Conservation (phyloP, 1,140 invertebrate species). For the Leptonema lineaticorne region DNA sequence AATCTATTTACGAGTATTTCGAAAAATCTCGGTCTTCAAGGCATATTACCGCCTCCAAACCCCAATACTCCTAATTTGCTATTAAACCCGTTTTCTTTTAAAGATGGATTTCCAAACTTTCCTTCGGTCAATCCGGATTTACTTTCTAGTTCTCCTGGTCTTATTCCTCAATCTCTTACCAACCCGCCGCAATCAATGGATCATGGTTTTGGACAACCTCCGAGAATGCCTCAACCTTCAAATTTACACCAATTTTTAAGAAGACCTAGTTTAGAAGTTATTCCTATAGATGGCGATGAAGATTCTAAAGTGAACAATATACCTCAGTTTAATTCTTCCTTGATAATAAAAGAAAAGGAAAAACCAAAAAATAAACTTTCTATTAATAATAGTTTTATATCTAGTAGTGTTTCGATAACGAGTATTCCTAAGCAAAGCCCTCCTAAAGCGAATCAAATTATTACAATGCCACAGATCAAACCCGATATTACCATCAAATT, state of each 20-base stretch:
- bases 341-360: conserved; percentile 48
- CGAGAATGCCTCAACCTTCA: conserved; percentile 52
- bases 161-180: conserved; percentile 50
- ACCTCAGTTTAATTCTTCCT: conserved; percentile 44
- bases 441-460: conserved; percentile 50
- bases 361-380: conserved; percentile 54
- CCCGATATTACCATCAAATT: conserved; percentile 56
- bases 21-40: conserved; percentile 51
- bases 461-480: conserved; percentile 54
- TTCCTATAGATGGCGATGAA: conserved; percentile 52
- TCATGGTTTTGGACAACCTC: conserved; percentile 56
- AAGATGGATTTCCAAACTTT: too few species aligned
- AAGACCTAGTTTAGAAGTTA: conserved; percentile 56
- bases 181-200: conserved; percentile 46
- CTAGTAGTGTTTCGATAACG: conserved; percentile 47
- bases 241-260: conserved; percentile 48
- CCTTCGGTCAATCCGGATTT: conserved; percentile 54
- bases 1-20: conserved; percentile 50
- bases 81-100: conserved; percentile 53
- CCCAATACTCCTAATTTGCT: conserved; percentile 49
- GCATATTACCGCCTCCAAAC: conserved; percentile 45
- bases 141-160: conserved; percentile 53
- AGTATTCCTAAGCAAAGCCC: conserved; percentile 28
- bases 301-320: conserved; percentile 51
- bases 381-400: conserved; percentile 55